Evolutionary conservation across 2,888 invertebrate genomes (phyloP).

Genomic region (Papilio elwesi): DNA sequence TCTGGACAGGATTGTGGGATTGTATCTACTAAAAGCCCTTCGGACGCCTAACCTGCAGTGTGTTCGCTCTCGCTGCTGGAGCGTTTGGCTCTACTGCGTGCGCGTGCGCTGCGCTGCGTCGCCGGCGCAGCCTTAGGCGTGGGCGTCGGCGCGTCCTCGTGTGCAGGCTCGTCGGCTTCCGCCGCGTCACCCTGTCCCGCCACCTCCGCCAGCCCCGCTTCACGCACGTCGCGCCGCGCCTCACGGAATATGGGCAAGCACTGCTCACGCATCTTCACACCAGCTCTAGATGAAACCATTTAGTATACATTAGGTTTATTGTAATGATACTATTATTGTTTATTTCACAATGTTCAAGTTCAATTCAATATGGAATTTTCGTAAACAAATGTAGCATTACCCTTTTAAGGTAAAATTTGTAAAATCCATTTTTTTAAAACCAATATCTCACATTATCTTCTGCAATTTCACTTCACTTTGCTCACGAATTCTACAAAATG

Average conservation of each 20-base stretch:
- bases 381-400: no score
- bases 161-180: constrained; percentile 48
- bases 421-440: no score
- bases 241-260: constrained; percentile 91
- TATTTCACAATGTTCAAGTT: no score
- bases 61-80: constrained; percentile 55
- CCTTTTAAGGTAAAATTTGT: no score
- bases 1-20: no score
- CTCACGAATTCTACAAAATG: no score
- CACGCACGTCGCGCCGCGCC: constrained; percentile 89
- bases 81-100: constrained; percentile 43
- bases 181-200: constrained; percentile 55
- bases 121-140: not conserved
- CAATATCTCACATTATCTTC: no score
- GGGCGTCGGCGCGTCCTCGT: constrained; percentile 10
- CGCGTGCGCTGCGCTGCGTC: constrained; percentile 41
- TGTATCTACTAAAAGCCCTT: no score
- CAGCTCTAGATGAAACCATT: constrained; percentile 83
- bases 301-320: not conserved
- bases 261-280: constrained; percentile 94
- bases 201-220: constrained; percentile 81
- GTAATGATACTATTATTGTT: no score
- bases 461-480: no score
- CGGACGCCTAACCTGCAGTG: constrained; percentile 50
- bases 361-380: no score